Evolutionary conservation across 2,888 invertebrate genomes (phyloP).

Genomic region (Coelopa pilipes): DNA sequence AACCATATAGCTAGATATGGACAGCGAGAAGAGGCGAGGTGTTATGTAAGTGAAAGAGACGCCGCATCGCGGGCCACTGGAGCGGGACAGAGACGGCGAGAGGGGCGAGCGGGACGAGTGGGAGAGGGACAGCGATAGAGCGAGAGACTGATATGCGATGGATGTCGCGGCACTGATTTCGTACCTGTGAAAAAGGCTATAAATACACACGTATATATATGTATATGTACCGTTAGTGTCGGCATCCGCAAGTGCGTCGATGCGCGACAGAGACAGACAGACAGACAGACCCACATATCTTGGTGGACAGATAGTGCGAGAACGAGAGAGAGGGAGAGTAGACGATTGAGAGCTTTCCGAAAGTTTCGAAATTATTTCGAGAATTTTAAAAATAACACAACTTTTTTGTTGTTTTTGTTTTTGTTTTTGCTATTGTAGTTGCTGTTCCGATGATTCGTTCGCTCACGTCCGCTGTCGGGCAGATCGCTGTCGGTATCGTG

Average conservation of each 20-base stretch:
- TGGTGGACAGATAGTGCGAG: neutral
- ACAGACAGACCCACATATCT: neutral
- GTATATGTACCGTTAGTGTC: neutral
- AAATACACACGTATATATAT: neutral
- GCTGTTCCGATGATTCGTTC: neutral
- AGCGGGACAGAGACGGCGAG: neutral
- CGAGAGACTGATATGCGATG: neutral
- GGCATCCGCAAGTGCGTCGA: neutral
- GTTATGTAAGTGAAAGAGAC: neutral
- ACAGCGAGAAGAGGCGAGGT: neutral
- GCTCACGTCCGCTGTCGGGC: neutral
- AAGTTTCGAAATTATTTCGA: constrained; percentile 56
- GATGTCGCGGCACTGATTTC: constrained; percentile 23
- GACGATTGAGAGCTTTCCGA: constrained; percentile 29
- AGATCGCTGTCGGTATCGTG: constrained; percentile 17
- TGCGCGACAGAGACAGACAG: neutral
- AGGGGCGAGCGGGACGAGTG: neutral
- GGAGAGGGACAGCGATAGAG: neutral
- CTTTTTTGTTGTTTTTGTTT: neutral
- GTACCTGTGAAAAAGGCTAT: constrained; percentile 36
- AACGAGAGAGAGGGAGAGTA: neutral
- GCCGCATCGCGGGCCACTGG: neutral
- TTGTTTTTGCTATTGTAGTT: no score
- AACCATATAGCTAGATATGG: no score
- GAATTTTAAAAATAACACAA: constrained; percentile 61